Evolutionary conservation across 2,113 vertebrate species (phyloP), one percentile per base, ranked within the genome.

Genomic region (Cryptoleucopteryx plumbea): DNA sequence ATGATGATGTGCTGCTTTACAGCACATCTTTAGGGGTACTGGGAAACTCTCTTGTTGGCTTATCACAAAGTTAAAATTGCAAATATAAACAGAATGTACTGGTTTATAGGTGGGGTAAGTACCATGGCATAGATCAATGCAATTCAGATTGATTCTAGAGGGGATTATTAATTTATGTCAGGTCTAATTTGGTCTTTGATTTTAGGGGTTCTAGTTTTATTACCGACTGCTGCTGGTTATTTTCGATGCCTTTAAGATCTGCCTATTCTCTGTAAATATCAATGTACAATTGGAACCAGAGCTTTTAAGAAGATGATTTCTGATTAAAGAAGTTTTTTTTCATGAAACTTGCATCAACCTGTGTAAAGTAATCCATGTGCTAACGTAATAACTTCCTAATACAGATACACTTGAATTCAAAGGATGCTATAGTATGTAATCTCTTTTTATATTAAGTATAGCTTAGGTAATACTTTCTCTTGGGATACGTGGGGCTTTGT

Each of bases 361-460:
- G 29, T 1, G 0, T 85, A 77, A 83, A 81, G 78, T 79, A 92
- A 91, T 85, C 53, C 70, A 65, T 55, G 66, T 53, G 77, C 70
- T 88, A 95, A 80, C 1, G 2, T 87, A 91, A 95, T 84, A 93
- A 87, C 74, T 90, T 95, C 95, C 83, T 95, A 95, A 96, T 95
- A 94, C 89, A 96, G 95, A 92, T 59, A 58, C 78, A 93, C 20
- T 84, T 95, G 70, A 94, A 94, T 93, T 96, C 74, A 87, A 94
- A 91, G 73, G 88, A 75, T 89, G 52, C 32, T 87, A 58, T 85
- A 94, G n/a, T 70, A 94, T 95, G 61, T 89, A 88, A 94, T 96
- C 84, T 86, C 56, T 94, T 93, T 88, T 68, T 80, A 79, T 58
- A 79, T 91, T 95, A 95, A 96, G 48, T 95, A 89, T 87, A 96